Evolutionary conservation across 1,140 invertebrate species (phyloP).

Genomic region (Kradibia gibbosae): DNA sequence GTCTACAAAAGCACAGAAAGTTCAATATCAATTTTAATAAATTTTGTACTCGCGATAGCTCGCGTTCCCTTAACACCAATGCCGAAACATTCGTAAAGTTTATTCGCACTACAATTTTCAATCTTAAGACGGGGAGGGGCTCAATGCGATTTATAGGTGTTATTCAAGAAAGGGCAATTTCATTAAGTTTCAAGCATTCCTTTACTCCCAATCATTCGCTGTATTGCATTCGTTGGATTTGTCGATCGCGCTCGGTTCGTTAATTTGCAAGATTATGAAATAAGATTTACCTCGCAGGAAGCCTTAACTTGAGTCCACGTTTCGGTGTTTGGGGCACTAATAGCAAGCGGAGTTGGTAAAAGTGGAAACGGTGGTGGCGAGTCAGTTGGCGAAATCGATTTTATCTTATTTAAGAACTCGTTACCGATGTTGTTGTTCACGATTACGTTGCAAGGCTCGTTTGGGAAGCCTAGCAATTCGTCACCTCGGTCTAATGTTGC

Average conservation of each 20-base stretch:
- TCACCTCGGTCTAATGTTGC: conserved; percentile 67
- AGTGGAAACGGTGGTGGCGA: conserved; percentile 66
- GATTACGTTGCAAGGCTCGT: conserved; percentile 56
- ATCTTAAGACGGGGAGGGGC: no score
- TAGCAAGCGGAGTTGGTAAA: conserved; percentile 66
- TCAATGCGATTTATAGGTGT: no score
- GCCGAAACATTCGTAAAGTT: no score
- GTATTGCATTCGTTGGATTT: no score
- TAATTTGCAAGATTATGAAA: background rate
- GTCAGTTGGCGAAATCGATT: conserved; percentile 55
- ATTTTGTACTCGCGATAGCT: no score
- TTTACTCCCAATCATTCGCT: no score
- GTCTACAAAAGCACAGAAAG: conserved; percentile 53
- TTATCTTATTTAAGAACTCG: conserved; percentile 49
- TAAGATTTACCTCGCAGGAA: conserved; percentile 61
- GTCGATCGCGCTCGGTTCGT: no score
- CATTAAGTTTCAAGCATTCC: no score
- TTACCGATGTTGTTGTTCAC: conserved; percentile 32
- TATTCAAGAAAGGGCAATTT: no score
- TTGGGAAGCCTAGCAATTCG: conserved; percentile 54
- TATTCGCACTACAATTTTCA: no score
- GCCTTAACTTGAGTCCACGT: conserved; percentile 65
- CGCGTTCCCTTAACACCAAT: no score
- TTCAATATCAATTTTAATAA: background rate
- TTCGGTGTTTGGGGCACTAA: conserved; percentile 61